phyloP scores from a whole-genome alignment of 2,797 vertebrate genomes.

The Gambusia yucatana region DNA sequence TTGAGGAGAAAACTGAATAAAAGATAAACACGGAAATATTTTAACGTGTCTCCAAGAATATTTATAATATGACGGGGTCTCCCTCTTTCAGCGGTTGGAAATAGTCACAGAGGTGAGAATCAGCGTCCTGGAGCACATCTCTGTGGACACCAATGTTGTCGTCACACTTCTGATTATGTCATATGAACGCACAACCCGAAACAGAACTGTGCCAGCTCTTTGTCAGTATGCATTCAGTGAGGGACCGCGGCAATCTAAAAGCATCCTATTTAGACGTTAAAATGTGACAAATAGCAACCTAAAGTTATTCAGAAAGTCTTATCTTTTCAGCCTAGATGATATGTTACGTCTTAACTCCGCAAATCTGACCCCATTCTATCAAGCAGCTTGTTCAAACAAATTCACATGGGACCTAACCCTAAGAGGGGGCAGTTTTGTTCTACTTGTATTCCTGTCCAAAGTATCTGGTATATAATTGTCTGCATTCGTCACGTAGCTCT shows the following conservation, averaged over 20 bases:
- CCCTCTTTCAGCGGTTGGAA: background rate
- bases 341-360: conserved; percentile 32
- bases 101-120: background rate
- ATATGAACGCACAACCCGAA: background rate
- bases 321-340: conserved; percentile 10
- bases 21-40: conserved; percentile 14
- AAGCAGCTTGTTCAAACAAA: conserved; percentile 35
- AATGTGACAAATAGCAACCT: background rate
- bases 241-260: background rate
- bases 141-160: background rate
- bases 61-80: background rate
- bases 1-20: conserved; percentile 15
- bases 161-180: background rate
- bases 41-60: conserved; percentile 20
- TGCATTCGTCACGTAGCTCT: conserved; percentile 6
- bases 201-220: background rate
- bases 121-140: background rate
- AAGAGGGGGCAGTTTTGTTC: conserved; percentile 7
- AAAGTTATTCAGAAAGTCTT: background rate
- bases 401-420: conserved; percentile 15
- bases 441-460: conserved; percentile 14
- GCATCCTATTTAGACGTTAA: background rate
- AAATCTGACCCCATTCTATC: conserved; percentile 23
- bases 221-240: background rate
- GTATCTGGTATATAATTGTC: conserved; percentile 31